These are phyloP conservation scores for Nothoprocta pentlandii DNA, from an alignment of 2,113 vertebrate species.

Conservation along the genomic window DNA sequence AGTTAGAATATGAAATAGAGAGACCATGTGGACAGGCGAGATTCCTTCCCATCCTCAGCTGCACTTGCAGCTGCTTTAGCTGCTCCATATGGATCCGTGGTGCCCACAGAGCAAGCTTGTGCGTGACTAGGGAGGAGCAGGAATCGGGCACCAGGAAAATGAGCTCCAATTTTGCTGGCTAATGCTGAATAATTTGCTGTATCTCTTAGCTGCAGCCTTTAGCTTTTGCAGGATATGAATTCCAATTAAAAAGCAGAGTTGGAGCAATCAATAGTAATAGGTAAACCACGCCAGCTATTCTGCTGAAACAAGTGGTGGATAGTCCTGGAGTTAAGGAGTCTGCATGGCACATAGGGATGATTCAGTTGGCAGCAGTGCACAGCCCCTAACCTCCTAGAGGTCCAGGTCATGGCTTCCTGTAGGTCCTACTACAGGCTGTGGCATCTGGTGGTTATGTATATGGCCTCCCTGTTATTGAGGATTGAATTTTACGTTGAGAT, in stretches of 20 bases:
- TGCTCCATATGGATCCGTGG: background rate
- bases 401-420: background rate
- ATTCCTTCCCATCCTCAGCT: background rate
- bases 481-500: background rate
- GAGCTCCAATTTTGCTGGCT: background rate
- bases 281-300: background rate
- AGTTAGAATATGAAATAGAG: constrained; percentile 18
- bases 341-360: too few species aligned
- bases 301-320: rapidly evolving
- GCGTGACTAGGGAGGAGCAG: background rate
- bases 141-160: background rate
- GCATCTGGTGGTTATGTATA: rapidly evolving
- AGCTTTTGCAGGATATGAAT: constrained; percentile 11
- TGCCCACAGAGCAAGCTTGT: background rate
- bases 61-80: background rate
- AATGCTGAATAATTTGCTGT: constrained; percentile 30
- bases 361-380: background rate
- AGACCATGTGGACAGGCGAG: background rate
- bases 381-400: background rate
- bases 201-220: constrained; percentile 36
- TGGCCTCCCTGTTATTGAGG: background rate
- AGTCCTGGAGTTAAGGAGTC: background rate
- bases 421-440: rapidly evolving
- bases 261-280: background rate
- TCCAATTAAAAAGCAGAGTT: background rate